Conservation (phyloP, 2,797 vertebrate genomes). For the Synanceia verrucosa region DNA sequence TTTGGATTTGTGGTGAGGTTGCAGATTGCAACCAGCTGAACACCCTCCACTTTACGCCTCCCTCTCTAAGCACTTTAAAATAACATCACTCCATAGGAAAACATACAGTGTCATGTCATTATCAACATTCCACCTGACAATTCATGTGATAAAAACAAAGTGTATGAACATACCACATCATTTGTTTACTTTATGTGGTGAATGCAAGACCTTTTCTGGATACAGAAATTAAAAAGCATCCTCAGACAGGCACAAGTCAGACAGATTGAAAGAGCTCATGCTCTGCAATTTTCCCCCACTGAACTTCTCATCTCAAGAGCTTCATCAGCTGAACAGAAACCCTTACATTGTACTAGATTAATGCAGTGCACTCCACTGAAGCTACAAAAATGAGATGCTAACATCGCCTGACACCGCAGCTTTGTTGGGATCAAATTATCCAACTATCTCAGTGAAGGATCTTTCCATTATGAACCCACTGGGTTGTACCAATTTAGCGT, state of each 20-base stretch:
- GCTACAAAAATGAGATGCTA: not conserved
- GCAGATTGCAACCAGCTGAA: no score
- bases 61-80: no score
- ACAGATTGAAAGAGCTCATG: not conserved
- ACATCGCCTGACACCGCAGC: slow-evolving; percentile 12
- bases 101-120: not conserved
- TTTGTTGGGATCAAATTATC: not conserved
- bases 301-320: not conserved
- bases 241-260: not conserved
- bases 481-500: not conserved
- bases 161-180: not conserved
- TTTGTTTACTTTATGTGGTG: not conserved
- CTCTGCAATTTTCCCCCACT: not conserved
- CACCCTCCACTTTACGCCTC: no score
- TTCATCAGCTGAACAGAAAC: not conserved
- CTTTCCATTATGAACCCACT: slow-evolving; percentile 6
- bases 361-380: not conserved
- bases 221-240: not conserved
- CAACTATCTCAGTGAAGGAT: not conserved
- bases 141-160: not conserved
- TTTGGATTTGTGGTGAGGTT: no score
- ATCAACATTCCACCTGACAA: not conserved
- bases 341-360: not conserved
- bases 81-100: not conserved
- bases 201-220: not conserved